Evolutionary conservation across 2,113 vertebrate species (phyloP).

Genomic region (Rhinichthys klamathensis): DNA sequence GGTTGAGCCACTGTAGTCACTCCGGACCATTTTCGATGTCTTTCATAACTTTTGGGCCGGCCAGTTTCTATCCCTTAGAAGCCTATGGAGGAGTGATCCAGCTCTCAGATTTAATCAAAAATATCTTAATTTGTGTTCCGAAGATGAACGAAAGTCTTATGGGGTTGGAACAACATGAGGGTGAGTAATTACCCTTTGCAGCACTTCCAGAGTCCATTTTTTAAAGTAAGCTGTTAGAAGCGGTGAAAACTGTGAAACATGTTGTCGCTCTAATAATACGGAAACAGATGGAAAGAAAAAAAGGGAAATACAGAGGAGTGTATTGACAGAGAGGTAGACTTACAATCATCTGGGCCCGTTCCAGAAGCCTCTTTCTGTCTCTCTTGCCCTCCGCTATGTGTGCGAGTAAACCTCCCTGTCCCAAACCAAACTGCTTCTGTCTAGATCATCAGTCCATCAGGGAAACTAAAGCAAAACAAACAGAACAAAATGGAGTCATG

Average conservation of each 20-base stretch:
- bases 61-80: no score
- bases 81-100: no score
- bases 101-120: no score
- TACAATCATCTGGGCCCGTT: slow-evolving; percentile 42
- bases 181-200: no score
- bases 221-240: not conserved
- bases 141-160: no score
- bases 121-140: no score
- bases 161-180: no score
- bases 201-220: not conserved
- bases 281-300: not conserved
- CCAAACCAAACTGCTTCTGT: slow-evolving; percentile 50
- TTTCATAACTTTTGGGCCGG: no score
- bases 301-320: not conserved
- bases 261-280: not conserved
- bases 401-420: slow-evolving; percentile 34
- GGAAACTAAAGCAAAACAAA: slow-evolving; percentile 59
- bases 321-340: slow-evolving; percentile 38
- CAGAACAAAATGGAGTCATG: slow-evolving; percentile 54
- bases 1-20: no score
- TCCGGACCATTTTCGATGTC: no score
- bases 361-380: slow-evolving; percentile 36
- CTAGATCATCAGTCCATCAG: slow-evolving; percentile 38
- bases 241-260: no score
- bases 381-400: slow-evolving; percentile 35